Evolutionary conservation across 2,888 invertebrate species (phyloP), one percentile per base, ranked within the genome.

Genomic region (Trachelus tabidus): DNA sequence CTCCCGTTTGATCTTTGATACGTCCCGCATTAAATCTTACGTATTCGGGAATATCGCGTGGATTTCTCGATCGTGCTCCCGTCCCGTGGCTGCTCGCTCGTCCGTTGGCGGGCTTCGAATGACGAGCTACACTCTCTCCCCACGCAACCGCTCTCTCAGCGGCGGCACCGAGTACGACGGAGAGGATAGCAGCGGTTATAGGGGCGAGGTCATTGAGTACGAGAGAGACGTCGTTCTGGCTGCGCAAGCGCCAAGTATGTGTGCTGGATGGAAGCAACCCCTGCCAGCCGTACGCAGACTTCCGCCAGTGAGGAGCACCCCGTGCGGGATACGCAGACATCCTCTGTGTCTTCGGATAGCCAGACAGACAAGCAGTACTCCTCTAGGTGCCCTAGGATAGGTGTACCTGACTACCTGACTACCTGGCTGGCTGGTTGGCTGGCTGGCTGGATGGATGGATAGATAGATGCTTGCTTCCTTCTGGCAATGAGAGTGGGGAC

Each of bases 91-190:
- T 90, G 89, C 88, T 89, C 90, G 90, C 90, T 89, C 90, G 89
- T 89, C 90, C 89, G 90, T 90, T 90, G 90, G 90, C 90, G 90
- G 90, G 90, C 90, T 90, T 90, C 90, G 90, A 90, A 90, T 90
- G 90, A 89, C 87, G 88, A 85, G 12, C 34, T 40, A 40, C 71
- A 68, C 80, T 56, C 80, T 76, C 78, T 77, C 76, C 73, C 77
- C 68, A 33, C 74, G 74, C 37, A 34, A 6, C 34, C 34, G 74
- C 34, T 34, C 56, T 34, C 34, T 37, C 74, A 34, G 31, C 74
- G 73, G 34, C 73, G 34, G 73, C 73, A 73, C 33, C 73, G 79
- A 77, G 56, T 40, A 37, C 74, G 69, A 35, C 34, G 68, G 37
- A 12, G 69, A 75, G 37, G 33, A 15, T 33, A 40, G 73, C 68